A percentile compares a stretch with the other conserved stretches of the same genome.
These are phyloP conservation scores for Eilema sororculum DNA, from an alignment of 2,888 invertebrate genomes.

Conservation along the genomic window DNA sequence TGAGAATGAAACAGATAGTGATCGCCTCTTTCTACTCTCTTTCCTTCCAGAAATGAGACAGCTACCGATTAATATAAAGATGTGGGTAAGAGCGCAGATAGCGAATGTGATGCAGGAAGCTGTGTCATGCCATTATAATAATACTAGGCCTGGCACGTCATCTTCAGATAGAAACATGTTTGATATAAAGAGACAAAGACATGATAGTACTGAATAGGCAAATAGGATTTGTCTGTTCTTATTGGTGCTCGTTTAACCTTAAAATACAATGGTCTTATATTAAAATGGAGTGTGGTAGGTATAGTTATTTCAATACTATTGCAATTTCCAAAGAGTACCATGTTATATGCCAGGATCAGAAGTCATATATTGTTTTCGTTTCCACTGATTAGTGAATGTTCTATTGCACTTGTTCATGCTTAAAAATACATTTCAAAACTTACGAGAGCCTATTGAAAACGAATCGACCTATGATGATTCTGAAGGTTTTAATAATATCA, in stretches of 20 bases:
- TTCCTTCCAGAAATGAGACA: slow-evolving; percentile 81
- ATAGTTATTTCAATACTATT: neutral
- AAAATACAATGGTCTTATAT: neutral
- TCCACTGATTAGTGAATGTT: neutral
- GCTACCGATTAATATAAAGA: slow-evolving; percentile 76
- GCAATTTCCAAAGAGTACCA: too few species aligned
- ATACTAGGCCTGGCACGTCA: slow-evolving; percentile 58
- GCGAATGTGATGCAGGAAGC: slow-evolving; percentile 83
- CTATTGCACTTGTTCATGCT: too few species aligned
- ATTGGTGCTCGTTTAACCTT: slow-evolving; percentile 31
- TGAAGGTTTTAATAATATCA: too few species aligned
- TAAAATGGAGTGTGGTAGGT: neutral
- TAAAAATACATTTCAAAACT: too few species aligned
- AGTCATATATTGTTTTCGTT: neutral
- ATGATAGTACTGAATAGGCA: slow-evolving; percentile 59
- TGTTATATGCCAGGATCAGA: too few species aligned
- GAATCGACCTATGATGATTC: too few species aligned
- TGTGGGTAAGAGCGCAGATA: slow-evolving; percentile 82
- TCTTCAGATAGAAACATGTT: slow-evolving; percentile 42
- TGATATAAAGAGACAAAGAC: slow-evolving; percentile 60
- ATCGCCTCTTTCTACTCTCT: slow-evolving; percentile 75
- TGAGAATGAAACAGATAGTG: slow-evolving; percentile 70
- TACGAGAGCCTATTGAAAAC: too few species aligned
- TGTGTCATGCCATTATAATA: slow-evolving; percentile 70
- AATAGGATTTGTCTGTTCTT: slow-evolving; percentile 6